Evolutionary conservation across 2,888 invertebrate genomes (phyloP).

Genomic region (Drosophila quasianomalipes): DNA sequence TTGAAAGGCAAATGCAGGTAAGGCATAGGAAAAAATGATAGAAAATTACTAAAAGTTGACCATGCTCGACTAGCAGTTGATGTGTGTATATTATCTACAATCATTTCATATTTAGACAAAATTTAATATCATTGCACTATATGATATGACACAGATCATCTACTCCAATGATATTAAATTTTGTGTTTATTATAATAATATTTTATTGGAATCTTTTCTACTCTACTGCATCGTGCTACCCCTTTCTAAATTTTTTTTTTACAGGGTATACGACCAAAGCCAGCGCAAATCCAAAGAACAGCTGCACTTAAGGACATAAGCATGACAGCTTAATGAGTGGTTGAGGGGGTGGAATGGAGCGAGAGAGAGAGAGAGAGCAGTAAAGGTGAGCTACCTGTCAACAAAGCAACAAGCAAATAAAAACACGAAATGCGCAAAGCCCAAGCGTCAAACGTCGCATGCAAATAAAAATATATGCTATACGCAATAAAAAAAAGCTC

Average conservation of each 20-base stretch:
- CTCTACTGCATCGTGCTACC: neutral
- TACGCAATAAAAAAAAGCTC: slow-evolving; percentile 10
- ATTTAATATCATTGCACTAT: neutral
- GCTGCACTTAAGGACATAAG: slow-evolving; percentile 14
- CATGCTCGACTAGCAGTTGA: neutral
- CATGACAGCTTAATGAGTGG: slow-evolving; percentile 42
- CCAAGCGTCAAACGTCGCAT: slow-evolving; percentile 46
- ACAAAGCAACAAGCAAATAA: slow-evolving; percentile 67
- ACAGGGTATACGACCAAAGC: slow-evolving; percentile 22
- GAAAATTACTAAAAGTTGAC: neutral
- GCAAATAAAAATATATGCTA: slow-evolving; percentile 46
- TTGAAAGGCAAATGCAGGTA: slow-evolving; percentile 57
- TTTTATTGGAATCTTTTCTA: neutral
- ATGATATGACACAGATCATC: neutral
- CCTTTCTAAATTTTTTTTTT: neutral
- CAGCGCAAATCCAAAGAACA: slow-evolving; percentile 18
- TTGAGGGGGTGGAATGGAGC: neutral
- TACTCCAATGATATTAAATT: neutral
- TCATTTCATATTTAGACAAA: neutral
- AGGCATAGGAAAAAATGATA: slow-evolving; percentile 11
- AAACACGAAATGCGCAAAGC: slow-evolving; percentile 39
- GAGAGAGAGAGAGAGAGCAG: neutral
- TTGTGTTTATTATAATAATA: neutral
- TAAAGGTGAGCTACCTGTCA: slow-evolving; percentile 44
- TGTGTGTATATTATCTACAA: neutral